Evolutionary conservation across 2,113 vertebrate genomes (phyloP).

Genomic region (Himantopus leucocephalus): DNA sequence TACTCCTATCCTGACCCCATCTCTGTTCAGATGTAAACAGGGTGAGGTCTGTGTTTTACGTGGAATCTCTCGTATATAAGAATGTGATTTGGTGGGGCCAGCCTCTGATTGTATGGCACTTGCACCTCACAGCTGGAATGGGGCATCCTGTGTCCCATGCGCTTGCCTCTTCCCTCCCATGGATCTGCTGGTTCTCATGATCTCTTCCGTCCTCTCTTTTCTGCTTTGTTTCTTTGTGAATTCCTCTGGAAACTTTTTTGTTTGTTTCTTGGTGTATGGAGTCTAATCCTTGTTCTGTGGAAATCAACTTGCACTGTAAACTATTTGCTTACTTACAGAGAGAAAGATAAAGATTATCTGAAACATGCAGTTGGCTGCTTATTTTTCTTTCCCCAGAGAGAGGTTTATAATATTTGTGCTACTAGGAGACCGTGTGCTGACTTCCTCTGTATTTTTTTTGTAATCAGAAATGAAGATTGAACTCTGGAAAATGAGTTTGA

Average conservation of each 20-base stretch:
- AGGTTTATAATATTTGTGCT: background rate
- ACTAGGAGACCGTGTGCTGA: background rate
- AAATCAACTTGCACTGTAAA: conserved; percentile 76
- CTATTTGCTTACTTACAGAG: conserved; percentile 66
- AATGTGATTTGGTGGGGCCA: conserved; percentile 24
- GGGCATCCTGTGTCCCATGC: background rate
- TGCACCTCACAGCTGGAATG: background rate
- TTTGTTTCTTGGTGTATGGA: conserved; percentile 64
- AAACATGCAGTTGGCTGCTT: conserved; percentile 32
- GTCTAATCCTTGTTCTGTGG: conserved; percentile 63
- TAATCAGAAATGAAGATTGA: background rate
- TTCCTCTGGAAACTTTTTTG: conserved; percentile 46
- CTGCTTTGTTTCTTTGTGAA: conserved; percentile 57
- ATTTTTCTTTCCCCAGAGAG: background rate
- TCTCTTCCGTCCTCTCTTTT: conserved; percentile 20
- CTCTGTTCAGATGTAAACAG: background rate
- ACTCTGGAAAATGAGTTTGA: background rate
- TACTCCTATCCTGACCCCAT: background rate
- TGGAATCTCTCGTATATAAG: background rate
- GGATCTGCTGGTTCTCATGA: conserved; percentile 39
- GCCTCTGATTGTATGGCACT: conserved; percentile 1
- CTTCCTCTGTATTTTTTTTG: background rate
- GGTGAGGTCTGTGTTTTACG: background rate
- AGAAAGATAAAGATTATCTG: conserved; percentile 67
- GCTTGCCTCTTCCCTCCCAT: conserved; percentile 19